Evolutionary conservation across 2,797 vertebrate genomes (phyloP).

Genomic region (Naso thynnoides): DNA sequence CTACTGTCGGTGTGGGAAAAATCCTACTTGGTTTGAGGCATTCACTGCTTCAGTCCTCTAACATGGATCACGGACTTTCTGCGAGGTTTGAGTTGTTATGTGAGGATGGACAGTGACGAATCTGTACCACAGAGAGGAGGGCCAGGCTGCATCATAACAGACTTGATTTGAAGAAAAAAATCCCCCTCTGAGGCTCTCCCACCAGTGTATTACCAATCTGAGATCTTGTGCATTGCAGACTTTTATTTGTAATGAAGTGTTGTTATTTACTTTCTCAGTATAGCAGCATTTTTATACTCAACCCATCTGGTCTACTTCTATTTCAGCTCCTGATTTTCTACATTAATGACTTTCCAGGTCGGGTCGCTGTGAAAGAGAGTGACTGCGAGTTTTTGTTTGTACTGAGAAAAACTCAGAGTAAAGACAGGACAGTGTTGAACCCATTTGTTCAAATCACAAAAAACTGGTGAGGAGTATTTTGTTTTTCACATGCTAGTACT

Average conservation of each 20-base stretch:
- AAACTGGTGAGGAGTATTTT: slow-evolving; percentile 9
- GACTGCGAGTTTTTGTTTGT: slow-evolving; percentile 30
- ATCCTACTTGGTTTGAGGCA: neutral
- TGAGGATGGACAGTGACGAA: slow-evolving; percentile 12
- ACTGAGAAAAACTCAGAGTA: slow-evolving; percentile 10
- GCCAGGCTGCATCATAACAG: neutral
- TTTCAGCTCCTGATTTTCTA: slow-evolving; percentile 48
- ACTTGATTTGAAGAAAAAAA: slow-evolving; percentile 1
- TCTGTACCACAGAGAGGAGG: neutral
- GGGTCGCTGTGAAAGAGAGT: slow-evolving; percentile 36
- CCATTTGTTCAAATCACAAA: slow-evolving; percentile 53
- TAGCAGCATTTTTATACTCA: slow-evolving; percentile 38
- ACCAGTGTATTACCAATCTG: slow-evolving; percentile 26
- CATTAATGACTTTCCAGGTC: slow-evolving; percentile 44
- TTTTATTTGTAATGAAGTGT: slow-evolving; percentile 45
- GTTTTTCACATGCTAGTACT: slow-evolving; percentile 5
- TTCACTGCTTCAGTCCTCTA: neutral
- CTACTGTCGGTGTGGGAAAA: slow-evolving; percentile 15
- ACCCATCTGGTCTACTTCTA: slow-evolving; percentile 32
- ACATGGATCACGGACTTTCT: slow-evolving; percentile 20
- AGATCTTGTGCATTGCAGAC: slow-evolving; percentile 25
- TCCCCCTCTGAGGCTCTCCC: neutral
- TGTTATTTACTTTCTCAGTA: slow-evolving; percentile 56
- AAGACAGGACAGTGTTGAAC: slow-evolving; percentile 7
- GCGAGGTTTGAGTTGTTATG: slow-evolving; percentile 5